Percentiles rank a stretch among this genome's conserved stretches.
These are phyloP conservation scores for Sebastes paucispinis DNA, from an alignment of 2,797 vertebrate species.

Conservation along the genomic window DNA sequence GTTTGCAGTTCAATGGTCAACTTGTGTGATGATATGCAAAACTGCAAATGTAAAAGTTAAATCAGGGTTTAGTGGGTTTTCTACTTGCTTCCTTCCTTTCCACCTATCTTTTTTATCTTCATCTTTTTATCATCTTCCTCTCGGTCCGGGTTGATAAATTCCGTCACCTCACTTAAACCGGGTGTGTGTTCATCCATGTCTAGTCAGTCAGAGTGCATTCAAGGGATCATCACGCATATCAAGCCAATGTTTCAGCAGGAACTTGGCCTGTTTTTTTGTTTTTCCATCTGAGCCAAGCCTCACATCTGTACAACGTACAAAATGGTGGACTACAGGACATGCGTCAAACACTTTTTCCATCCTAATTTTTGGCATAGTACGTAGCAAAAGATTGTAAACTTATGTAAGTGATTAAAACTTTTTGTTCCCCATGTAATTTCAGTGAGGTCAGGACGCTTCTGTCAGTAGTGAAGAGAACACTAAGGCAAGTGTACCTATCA, in stretches of 20 bases:
- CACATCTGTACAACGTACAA: not conserved
- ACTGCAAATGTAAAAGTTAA: too few relatives aligned
- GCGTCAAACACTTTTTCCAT: not conserved
- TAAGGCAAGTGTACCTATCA: not conserved
- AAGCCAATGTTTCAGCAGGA: not conserved
- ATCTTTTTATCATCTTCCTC: not conserved
- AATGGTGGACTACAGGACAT: not conserved
- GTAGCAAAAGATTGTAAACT: not conserved
- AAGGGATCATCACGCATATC: not conserved
- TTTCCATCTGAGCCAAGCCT: not conserved
- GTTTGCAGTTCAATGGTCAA: not conserved
- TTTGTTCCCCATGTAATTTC: not conserved
- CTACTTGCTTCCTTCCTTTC: not conserved
- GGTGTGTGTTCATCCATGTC: not conserved
- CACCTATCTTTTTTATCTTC: not conserved
- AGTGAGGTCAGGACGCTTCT: not conserved
- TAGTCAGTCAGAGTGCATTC: not conserved
- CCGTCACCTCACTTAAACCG: not conserved
- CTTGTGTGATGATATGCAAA: not conserved
- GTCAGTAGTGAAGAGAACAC: not conserved
- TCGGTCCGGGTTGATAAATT: not conserved
- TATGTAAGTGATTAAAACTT: not conserved
- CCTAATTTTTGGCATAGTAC: not conserved
- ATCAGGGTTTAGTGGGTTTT: not conserved
- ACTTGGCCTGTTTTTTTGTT: not conserved